These are phyloP conservation scores for Psittacula derbiana DNA, from an alignment of 2,797 vertebrate species.

Conservation along the genomic window DNA sequence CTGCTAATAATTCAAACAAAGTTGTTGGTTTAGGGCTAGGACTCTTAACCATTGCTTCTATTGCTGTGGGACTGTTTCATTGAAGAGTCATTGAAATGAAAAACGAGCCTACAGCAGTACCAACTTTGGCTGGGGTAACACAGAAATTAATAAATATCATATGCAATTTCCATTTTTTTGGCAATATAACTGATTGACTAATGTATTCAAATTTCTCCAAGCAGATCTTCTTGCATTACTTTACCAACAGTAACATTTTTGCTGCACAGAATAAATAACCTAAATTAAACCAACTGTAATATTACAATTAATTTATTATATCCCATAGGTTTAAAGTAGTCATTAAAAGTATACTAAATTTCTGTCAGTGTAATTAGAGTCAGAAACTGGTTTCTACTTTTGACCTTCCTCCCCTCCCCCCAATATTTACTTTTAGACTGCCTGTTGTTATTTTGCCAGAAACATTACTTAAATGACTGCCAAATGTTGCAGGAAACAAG, in stretches of 20 bases:
- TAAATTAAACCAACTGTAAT: neutral
- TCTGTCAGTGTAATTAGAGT: neutral
- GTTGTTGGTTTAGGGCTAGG: neutral
- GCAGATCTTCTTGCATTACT: neutral
- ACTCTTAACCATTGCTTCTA: neutral
- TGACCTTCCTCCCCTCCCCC: neutral
- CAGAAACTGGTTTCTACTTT: neutral
- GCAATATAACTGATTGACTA: neutral
- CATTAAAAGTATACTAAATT: neutral
- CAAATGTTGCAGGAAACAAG: slow-evolving; percentile 9
- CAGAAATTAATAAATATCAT: neutral
- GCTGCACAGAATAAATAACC: neutral
- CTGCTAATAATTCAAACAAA: neutral
- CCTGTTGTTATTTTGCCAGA: neutral
- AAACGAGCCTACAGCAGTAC: neutral
- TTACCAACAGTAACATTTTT: neutral
- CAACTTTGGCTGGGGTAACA: neutral
- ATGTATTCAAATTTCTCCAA: neutral
- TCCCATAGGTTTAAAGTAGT: neutral
- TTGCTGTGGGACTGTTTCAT: neutral
- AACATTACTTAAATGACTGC: neutral
- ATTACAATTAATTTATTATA: neutral
- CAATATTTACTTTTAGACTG: neutral
- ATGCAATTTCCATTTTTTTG: neutral
- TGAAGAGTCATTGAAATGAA: neutral